Evolutionary conservation across 2,113 vertebrate genomes (phyloP).

Genomic region (Platichthys flesus): DNA sequence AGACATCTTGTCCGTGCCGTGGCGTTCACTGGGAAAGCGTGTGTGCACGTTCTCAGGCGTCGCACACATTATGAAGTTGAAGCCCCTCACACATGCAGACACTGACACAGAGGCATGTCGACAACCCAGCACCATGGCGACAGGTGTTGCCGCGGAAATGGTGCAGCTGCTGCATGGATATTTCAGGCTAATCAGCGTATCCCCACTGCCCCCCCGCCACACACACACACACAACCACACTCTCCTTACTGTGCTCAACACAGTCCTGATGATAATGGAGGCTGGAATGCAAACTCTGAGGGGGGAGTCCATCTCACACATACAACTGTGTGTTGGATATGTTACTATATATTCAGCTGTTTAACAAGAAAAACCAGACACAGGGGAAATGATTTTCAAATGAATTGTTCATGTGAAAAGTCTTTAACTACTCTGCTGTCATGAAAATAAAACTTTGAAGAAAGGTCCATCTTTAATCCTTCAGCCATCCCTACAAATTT

Average conservation of each 20-base stretch:
- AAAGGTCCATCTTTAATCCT: neutral
- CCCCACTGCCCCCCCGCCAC: neutral
- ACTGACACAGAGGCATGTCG: slow-evolving; percentile 67
- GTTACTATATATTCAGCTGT: neutral
- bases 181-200: slow-evolving; percentile 69
- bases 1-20: slow-evolving; percentile 30
- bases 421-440: neutral
- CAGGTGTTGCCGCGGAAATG: slow-evolving; percentile 77
- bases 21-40: neutral
- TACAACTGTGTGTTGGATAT: neutral
- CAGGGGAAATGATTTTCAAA: neutral
- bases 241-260: slow-evolving; percentile 1
- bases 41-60: slow-evolving; percentile 8
- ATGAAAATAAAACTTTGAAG: neutral
- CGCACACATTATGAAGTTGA: slow-evolving; percentile 14
- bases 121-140: slow-evolving; percentile 68
- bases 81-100: slow-evolving; percentile 51
- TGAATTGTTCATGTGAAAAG: neutral
- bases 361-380: slow-evolving; percentile 2
- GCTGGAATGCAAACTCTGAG: slow-evolving; percentile 30
- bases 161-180: slow-evolving; percentile 77
- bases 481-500: neutral
- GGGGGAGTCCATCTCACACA: slow-evolving; percentile 3
- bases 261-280: slow-evolving; percentile 6
- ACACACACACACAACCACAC: too few relatives aligned